Conservation (phyloP, 2,797 vertebrate genomes). For the Neosilurus hyrtlii region DNA sequence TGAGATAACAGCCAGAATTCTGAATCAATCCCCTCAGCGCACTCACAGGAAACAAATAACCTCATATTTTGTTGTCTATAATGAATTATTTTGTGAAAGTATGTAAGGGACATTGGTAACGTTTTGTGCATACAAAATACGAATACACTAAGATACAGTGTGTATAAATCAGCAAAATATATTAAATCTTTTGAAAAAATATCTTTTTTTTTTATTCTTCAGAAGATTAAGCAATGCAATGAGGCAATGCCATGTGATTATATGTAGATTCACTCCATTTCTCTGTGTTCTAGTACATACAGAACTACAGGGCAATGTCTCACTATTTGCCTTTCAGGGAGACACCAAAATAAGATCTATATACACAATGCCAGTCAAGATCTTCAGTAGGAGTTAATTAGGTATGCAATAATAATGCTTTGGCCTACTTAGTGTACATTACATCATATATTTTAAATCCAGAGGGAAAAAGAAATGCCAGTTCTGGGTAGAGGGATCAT, state of each 20-base stretch:
- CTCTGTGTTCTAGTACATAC: constrained; percentile 6
- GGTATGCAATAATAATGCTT: constrained; percentile 9
- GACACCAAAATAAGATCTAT: neutral
- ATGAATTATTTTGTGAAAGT: constrained; percentile 28
- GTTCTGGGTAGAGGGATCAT: constrained; percentile 33
- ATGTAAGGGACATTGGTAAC: constrained; percentile 6
- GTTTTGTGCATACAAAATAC: constrained; percentile 35
- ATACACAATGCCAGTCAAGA: neutral
- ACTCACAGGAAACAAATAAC: constrained; percentile 25
- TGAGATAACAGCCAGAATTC: constrained; percentile 23
- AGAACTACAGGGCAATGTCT: constrained; percentile 5
- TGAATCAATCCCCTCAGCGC: neutral
- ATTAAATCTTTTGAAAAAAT: constrained; percentile 29
- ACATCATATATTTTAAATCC: neutral
- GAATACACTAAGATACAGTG: constrained; percentile 31
- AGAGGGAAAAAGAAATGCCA: constrained; percentile 18
- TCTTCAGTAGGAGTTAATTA: neutral
- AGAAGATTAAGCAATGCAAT: constrained; percentile 42
- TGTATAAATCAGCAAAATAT: constrained; percentile 28
- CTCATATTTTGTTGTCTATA: constrained; percentile 20
- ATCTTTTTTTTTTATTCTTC: constrained; percentile 32
- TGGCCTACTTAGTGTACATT: neutral
- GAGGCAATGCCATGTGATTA: constrained; percentile 39
- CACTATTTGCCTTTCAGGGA: constrained; percentile 8
- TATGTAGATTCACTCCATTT: constrained; percentile 34